Evolutionary conservation across 2,113 vertebrate genomes (phyloP), one percentile per base, ranked within the genome.

Genomic region (Hippocampus mohnikei): DNA sequence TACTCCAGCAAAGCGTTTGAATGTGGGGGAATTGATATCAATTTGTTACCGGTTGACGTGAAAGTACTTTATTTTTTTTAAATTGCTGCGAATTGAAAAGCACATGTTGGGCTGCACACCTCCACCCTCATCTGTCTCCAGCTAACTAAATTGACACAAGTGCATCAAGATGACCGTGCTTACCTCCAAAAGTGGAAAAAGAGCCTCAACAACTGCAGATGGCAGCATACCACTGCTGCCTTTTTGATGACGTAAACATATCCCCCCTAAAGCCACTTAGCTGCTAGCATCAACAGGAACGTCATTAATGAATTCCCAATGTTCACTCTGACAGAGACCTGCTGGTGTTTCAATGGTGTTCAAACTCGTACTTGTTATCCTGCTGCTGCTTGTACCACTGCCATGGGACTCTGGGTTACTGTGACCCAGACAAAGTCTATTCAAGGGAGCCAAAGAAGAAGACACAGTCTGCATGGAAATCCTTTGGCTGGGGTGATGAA

Each of bases 201-300:
- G 29, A 48, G 72, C 52, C 73, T 62, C 75, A 71, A 81, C 70
- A 81, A 88, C 89, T 89, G 85, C 84, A 91, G 89, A 89, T 91
- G 87, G 88, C 90, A 90, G 88, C 84, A 91, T 62, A 85, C 88
- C 73, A 84, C 85, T 86, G 67, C 68, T 55, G 78, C 76, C 86
- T 85, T 77, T 83, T 69, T 71, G 71, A 76, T 63, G 42, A 59
- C 73, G 1, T 37, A 81, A 75, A 37, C 66, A 40, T 68, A 74
- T 74, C 71, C 70, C 62, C 68, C 25, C 18, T 67, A 55, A 75
- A 73, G 33, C 37, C 59, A 78, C 37, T 25, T 9, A 60, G 46
- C 56, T 44, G 15, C 53, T 23, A n/a, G 52, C 40, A 83, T 70
- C 29, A 69, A 37, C 46, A 72, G 62, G 56, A 69, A 75, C 76